Evolutionary conservation across 2,888 invertebrate species (phyloP).

Genomic region (Oxycera nigricornis): DNA sequence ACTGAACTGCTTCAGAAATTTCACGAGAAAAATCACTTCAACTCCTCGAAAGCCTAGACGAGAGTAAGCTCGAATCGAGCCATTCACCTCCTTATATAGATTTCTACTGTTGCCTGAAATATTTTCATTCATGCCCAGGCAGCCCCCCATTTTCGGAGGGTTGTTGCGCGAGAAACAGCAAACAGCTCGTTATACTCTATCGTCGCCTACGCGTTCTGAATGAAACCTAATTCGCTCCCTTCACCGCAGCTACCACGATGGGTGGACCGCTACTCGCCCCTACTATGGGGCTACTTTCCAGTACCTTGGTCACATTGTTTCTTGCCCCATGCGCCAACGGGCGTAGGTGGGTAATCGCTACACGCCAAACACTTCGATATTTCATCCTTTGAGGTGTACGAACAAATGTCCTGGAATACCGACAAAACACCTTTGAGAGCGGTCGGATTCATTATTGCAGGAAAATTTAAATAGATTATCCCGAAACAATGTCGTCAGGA

Average conservation of each 20-base stretch:
- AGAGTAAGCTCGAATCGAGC: constrained; percentile 49
- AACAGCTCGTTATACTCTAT: constrained; percentile 20
- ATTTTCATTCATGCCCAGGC: constrained; percentile 46
- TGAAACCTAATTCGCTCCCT: constrained; percentile 45
- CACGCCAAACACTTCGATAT: too few relatives aligned
- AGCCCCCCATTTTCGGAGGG: constrained; percentile 41
- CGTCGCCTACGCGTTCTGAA: constrained; percentile 50
- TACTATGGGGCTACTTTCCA: neutral
- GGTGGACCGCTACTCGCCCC: neutral
- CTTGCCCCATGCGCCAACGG: too few relatives aligned
- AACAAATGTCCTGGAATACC: too few relatives aligned
- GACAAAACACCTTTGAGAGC: too few relatives aligned
- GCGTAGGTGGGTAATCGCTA: too few relatives aligned
- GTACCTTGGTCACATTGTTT: too few relatives aligned
- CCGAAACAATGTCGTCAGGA: too few relatives aligned
- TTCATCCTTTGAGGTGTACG: too few relatives aligned
- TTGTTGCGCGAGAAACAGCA: neutral
- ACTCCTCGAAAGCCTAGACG: constrained; percentile 43
- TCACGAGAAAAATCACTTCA: constrained; percentile 26
- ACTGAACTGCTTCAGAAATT: neutral
- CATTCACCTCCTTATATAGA: constrained; percentile 50
- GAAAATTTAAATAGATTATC: too few relatives aligned
- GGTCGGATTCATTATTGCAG: too few relatives aligned
- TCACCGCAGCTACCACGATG: constrained; percentile 18
- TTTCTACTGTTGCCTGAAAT: constrained; percentile 34